Conservation (phyloP, 1,140 invertebrate genomes). For the Dendroctonus ponderosae region DNA sequence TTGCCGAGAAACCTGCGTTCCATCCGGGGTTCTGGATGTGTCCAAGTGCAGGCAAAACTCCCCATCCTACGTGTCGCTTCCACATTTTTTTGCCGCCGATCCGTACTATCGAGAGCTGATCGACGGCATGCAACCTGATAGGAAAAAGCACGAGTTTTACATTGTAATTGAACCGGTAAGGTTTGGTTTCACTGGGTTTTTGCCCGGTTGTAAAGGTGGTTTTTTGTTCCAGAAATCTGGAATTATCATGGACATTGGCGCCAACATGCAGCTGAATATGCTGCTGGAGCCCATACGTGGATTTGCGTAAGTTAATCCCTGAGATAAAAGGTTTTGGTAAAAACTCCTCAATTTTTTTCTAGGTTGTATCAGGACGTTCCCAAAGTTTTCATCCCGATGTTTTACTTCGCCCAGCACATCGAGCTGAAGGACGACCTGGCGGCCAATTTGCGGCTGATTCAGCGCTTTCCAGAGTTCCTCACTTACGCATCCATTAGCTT, state of each 20-base stretch:
- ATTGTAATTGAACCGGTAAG: conserved; percentile 70
- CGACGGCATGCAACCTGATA: conserved; percentile 52
- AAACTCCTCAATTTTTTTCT: conserved; percentile 17
- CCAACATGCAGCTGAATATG: conserved; percentile 75
- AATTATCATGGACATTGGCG: conserved; percentile 50
- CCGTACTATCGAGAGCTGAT: conserved; percentile 56
- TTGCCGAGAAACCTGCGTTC: conserved; percentile 66
- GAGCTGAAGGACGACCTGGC: conserved; percentile 41
- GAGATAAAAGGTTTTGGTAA: background rate
- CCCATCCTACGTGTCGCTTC: conserved; percentile 73
- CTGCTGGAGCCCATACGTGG: conserved; percentile 63
- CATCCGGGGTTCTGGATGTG: conserved; percentile 62
- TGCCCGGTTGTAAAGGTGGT: background rate
- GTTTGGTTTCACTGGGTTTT: background rate
- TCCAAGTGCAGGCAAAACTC: conserved; percentile 62
- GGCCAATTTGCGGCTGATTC: conserved; percentile 37
- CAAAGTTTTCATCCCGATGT: conserved; percentile 44
- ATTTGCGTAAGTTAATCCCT: conserved; percentile 58
- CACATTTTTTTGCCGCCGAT: conserved; percentile 76
- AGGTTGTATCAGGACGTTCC: conserved; percentile 44
- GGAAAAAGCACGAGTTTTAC: conserved; percentile 62
- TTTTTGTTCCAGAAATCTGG: conserved; percentile 43
- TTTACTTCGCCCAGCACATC: conserved; percentile 46
- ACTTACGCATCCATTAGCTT: conserved; percentile 31
- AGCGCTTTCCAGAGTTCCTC: conserved; percentile 42